These are phyloP conservation scores for Drosophila melanica DNA, from an alignment of 1,140 invertebrate species.

Conservation along the genomic window DNA sequence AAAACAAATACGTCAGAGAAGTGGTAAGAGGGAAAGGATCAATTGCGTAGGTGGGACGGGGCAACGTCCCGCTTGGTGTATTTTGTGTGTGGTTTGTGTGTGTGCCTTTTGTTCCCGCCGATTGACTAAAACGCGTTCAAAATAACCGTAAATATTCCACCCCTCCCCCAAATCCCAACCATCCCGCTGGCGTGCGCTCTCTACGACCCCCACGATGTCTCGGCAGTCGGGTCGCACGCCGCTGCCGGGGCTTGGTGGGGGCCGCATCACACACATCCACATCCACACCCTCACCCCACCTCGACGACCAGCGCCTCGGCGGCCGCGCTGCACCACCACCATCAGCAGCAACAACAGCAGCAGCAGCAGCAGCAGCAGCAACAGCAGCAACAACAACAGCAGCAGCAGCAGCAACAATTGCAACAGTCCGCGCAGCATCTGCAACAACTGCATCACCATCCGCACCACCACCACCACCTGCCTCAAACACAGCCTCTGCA, in stretches of 20 bases:
- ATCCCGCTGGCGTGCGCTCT: conserved; percentile 84
- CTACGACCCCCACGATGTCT: conserved; percentile 85
- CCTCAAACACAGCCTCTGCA: conserved; percentile 70
- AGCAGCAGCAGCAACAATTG: conserved; percentile 56
- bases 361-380: conserved; percentile 59
- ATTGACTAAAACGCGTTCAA: conserved; percentile 76
- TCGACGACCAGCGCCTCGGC: conserved; percentile 51
- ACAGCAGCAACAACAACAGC: conserved; percentile 52
- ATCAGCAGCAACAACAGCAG: conserved; percentile 51
- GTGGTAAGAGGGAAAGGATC: background rate
- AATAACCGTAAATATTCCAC: conserved; percentile 84
- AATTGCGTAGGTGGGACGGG: conserved; percentile 48
- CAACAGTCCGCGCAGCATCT: conserved; percentile 65
- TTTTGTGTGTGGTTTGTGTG: conserved; percentile 12
- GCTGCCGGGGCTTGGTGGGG: conserved; percentile 84
- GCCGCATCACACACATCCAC: conserved; percentile 83
- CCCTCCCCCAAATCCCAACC: conserved; percentile 84
- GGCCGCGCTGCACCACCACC: conserved; percentile 65
- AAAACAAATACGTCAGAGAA: too few relatives aligned
- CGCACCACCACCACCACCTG: conserved; percentile 74
- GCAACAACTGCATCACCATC: conserved; percentile 73
- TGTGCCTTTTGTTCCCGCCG: conserved; percentile 41
- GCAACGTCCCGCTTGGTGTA: conserved; percentile 41
- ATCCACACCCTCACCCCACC: conserved; percentile 64
- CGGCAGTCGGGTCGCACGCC: conserved; percentile 84